These are phyloP conservation scores for Aromia moschata DNA, from an alignment of 2,888 invertebrate genomes.

Conservation along the genomic window DNA sequence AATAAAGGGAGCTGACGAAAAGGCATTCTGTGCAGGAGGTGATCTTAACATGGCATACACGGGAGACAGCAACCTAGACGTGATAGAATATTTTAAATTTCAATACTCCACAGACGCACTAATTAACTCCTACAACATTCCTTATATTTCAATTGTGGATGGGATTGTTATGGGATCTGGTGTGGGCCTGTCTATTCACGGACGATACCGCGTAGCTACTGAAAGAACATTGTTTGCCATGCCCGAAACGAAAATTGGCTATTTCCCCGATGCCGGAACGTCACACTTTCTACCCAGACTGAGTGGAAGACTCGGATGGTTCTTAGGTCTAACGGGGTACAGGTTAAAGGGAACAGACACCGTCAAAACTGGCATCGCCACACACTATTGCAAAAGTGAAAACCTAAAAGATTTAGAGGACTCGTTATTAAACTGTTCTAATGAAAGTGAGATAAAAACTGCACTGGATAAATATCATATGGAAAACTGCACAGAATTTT, in stretches of 20 bases:
- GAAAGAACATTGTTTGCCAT: conserved; percentile 96
- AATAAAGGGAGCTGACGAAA: conserved; percentile 70
- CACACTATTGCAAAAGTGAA: conserved; percentile 81
- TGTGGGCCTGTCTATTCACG: conserved; percentile 94
- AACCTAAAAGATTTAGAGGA: conserved; percentile 73
- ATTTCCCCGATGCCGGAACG: conserved; percentile 97
- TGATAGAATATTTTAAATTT: conserved; percentile 79
- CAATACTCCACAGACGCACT: conserved; percentile 89
- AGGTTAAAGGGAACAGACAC: conserved; percentile 80
- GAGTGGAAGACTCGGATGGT: conserved; percentile 85
- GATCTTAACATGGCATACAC: conserved; percentile 78
- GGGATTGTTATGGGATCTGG: conserved; percentile 99
- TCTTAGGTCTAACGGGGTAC: conserved; percentile 84
- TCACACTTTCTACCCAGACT: conserved; percentile 90
- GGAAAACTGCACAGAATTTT: conserved; percentile 70
- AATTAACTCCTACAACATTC: conserved; percentile 88
- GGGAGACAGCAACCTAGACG: conserved; percentile 71
- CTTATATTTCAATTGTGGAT: conserved; percentile 91
- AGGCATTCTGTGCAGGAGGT: conserved; percentile 99
- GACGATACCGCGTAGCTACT: conserved; percentile 91
- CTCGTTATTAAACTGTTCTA: conserved; percentile 68
- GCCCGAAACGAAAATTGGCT: conserved; percentile 98
- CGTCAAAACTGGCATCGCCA: conserved; percentile 88
- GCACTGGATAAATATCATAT: conserved; percentile 68
- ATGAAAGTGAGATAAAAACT: conserved; percentile 62